Evolutionary conservation across 2,797 vertebrate genomes (phyloP).

Genomic region (Pseudochirops corinnae): DNA sequence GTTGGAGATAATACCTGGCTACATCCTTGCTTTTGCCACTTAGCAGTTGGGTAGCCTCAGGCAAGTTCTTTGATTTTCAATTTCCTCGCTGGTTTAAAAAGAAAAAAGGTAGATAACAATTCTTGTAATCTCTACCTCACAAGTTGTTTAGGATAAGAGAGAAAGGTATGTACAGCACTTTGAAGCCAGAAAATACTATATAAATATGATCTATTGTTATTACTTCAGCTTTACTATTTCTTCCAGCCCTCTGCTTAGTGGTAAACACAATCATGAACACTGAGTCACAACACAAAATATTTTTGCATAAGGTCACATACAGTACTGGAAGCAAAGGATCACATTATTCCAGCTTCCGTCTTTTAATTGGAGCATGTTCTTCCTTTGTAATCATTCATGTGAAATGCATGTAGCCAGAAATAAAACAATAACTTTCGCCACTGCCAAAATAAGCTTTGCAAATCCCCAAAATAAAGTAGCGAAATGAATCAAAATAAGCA

Average conservation of each 20-base stretch:
- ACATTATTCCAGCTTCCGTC: background rate
- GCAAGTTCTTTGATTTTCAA: background rate
- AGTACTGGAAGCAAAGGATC: conserved; percentile 52
- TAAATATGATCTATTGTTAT: background rate
- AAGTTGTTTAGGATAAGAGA: background rate
- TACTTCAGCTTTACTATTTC: background rate
- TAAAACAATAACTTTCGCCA: conserved; percentile 60
- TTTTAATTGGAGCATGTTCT: conserved; percentile 55
- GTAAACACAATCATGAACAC: background rate
- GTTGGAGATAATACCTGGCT: background rate
- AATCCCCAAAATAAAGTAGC: conserved; percentile 79
- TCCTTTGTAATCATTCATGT: conserved; percentile 61
- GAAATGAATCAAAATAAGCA: conserved; percentile 78
- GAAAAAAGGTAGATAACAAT: background rate
- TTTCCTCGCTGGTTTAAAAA: background rate
- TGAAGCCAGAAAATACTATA: background rate
- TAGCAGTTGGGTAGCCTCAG: background rate
- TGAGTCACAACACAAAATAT: background rate
- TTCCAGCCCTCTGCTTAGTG: background rate
- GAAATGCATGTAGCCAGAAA: conserved; percentile 63
- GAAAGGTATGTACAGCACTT: background rate
- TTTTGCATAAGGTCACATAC: background rate
- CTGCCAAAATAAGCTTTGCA: conserved; percentile 79
- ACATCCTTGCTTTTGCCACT: background rate
- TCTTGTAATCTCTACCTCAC: background rate